phyloP scores from a whole-genome alignment of 2,113 vertebrate genomes.

The Erythrolamprus reginae region DNA sequence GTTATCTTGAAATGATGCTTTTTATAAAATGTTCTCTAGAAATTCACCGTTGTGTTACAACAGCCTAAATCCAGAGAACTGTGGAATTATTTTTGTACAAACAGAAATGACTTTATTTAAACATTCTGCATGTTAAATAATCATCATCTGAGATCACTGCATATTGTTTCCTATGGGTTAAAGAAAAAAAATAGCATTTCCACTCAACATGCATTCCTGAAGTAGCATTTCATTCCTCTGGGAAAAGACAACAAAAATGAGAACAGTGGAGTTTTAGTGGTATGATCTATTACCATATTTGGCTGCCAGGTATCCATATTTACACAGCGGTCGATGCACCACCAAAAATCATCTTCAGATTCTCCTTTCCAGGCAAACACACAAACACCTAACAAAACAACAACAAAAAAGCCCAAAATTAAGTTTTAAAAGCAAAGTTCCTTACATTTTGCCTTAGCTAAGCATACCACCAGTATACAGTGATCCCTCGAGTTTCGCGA shows the following conservation, averaged over 20 bases:
- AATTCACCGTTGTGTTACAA: background rate
- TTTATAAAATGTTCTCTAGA: background rate
- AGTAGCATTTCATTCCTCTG: background rate
- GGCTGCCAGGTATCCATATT: conserved; percentile 93
- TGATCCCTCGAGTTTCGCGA: too few species aligned
- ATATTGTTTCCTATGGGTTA: background rate
- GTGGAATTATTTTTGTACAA: background rate
- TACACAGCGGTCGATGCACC: conserved; percentile 97
- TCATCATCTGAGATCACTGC: background rate
- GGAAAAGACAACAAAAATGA: background rate
- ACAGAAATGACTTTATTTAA: background rate
- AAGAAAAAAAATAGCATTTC: background rate
- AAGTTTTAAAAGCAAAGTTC: background rate
- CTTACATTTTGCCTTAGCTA: background rate
- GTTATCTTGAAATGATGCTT: background rate
- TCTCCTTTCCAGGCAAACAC: conserved; percentile 99
- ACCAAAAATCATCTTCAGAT: conserved; percentile 99
- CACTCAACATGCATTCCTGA: background rate
- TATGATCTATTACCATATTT: conserved; percentile 83
- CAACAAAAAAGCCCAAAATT: conserved; percentile 27
- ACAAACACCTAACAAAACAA: conserved; percentile 79
- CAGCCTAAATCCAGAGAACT: background rate
- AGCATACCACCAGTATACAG: too few species aligned
- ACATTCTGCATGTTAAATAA: background rate
- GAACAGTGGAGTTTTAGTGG: conserved; percentile 21